phyloP scores from a whole-genome alignment of 2,888 invertebrate species.

The Drosophila neotestacea region DNA sequence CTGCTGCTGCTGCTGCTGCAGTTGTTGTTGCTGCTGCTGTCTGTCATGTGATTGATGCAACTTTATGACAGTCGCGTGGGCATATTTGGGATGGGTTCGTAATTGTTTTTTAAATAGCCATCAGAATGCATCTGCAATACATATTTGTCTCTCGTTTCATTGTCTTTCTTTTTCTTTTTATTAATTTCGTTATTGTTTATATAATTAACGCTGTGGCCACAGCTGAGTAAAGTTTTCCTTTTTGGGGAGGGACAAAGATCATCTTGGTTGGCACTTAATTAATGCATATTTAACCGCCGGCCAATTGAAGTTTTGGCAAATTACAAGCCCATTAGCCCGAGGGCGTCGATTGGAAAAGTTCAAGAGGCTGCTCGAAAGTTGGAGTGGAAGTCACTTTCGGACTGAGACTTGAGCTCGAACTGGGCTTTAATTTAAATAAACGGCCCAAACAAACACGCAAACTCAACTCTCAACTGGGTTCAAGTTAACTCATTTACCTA shows the following conservation, averaged over 20 bases:
- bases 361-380: conserved; percentile 17
- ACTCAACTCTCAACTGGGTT: conserved; percentile 25
- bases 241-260: background rate
- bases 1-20: conserved; percentile 1
- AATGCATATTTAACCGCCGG: conserved; percentile 66
- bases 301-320: conserved; percentile 63
- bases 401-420: background rate
- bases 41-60: conserved; percentile 67
- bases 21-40: conserved; percentile 12
- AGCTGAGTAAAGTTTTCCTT: background rate
- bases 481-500: conserved; percentile 67
- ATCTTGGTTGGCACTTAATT: conserved; percentile 66
- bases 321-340: conserved; percentile 52
- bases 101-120: conserved; percentile 69
- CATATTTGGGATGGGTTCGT: conserved; percentile 48
- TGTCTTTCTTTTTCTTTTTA: conserved; percentile 27
- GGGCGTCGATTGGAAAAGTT: conserved; percentile 41
- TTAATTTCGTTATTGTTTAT: conserved; percentile 4
- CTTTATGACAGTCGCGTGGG: conserved; percentile 64
- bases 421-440: conserved; percentile 51
- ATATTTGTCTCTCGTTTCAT: conserved; percentile 13
- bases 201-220: conserved; percentile 4
- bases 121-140: conserved; percentile 21
- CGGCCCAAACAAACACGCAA: conserved; percentile 54
- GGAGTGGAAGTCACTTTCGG: background rate